phyloP scores from a whole-genome alignment of 2,113 vertebrate species.

The Oncorhynchus masou region DNA sequence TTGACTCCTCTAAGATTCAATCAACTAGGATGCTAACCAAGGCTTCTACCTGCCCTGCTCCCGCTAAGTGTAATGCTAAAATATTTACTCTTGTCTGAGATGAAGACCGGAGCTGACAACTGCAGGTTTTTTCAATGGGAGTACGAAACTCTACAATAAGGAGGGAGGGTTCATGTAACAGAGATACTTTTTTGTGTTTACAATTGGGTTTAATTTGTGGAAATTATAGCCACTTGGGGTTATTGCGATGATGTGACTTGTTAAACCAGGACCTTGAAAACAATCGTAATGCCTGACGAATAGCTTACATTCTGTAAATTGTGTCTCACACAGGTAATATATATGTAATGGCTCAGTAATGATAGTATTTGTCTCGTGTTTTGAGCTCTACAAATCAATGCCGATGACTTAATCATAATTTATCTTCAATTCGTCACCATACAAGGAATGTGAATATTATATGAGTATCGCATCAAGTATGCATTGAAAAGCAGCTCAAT shows the following conservation, averaged over 20 bases:
- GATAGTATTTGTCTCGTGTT: neutral
- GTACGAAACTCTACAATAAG: neutral
- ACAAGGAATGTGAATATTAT: neutral
- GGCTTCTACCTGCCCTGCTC: neutral
- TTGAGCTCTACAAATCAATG: neutral
- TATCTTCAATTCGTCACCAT: neutral
- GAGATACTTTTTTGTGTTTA: neutral
- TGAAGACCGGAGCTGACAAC: neutral
- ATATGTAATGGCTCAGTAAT: neutral
- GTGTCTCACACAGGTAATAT: neutral
- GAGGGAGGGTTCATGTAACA: neutral
- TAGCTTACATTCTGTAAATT: neutral
- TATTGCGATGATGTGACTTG: neutral
- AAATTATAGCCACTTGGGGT: neutral
- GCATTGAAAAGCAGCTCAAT: neutral
- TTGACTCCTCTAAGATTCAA: neutral
- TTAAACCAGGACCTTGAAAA: neutral
- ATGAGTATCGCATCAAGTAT: neutral
- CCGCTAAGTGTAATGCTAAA: neutral
- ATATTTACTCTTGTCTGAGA: slow-evolving; percentile 15
- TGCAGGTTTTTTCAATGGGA: neutral
- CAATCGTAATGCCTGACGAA: neutral
- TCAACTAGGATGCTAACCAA: neutral
- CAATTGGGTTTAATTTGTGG: neutral
- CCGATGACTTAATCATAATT: neutral